Evolutionary conservation across 2,113 vertebrate species (phyloP).

Genomic region (Sorex araneus): DNA sequence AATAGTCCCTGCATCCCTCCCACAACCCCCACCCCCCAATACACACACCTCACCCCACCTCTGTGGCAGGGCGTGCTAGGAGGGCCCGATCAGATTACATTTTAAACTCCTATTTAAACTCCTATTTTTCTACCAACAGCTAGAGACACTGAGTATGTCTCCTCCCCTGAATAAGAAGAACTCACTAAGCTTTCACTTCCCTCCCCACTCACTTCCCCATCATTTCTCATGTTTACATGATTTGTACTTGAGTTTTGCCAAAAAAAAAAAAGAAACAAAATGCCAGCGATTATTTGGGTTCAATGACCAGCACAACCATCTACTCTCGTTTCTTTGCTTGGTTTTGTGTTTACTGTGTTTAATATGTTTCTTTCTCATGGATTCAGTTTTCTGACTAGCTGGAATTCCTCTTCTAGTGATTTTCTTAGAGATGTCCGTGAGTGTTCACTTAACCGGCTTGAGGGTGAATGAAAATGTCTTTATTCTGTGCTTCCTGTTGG

Average conservation of each 20-base stretch:
- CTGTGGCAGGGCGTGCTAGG: too few species aligned
- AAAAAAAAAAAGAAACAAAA: too few species aligned
- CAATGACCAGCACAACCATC: not conserved
- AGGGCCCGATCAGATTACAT: not conserved
- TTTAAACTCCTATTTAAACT: not conserved
- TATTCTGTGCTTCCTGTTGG: not conserved
- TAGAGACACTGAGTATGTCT: not conserved
- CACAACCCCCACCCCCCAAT: too few species aligned
- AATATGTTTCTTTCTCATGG: not conserved
- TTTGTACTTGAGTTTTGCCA: slow-evolving; percentile 4
- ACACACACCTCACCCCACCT: too few species aligned
- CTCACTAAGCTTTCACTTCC: not conserved
- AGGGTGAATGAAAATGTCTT: not conserved
- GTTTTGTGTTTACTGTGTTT: not conserved
- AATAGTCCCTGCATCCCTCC: too few species aligned
- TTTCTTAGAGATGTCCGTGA: not conserved
- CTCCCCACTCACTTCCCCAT: not conserved
- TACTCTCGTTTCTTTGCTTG: not conserved
- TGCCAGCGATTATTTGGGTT: not conserved
- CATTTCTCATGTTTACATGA: not conserved
- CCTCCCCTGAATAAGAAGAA: slow-evolving; percentile 31
- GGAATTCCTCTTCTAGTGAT: not conserved
- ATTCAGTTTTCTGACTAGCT: slow-evolving; percentile 37
- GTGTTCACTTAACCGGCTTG: slow-evolving; percentile 14
- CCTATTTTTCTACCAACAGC: not conserved